Percentiles rank a stretch among this genome's conserved stretches.
phyloP scores from a whole-genome alignment of 2,888 invertebrate species.

The Hydriomena furcata region DNA sequence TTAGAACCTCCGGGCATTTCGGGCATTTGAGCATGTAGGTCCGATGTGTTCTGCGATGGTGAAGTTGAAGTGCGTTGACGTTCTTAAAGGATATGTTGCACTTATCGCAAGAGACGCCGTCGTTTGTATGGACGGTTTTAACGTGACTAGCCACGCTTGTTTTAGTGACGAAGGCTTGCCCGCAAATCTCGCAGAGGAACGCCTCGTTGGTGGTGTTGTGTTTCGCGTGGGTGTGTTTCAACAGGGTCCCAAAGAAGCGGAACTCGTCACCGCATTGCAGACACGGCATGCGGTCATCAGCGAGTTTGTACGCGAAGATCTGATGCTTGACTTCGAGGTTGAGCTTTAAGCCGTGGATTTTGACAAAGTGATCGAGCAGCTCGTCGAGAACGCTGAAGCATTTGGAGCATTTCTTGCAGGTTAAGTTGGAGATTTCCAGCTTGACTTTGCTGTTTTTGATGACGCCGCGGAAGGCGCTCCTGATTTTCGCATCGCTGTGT shows the following conservation, averaged over 20 bases:
- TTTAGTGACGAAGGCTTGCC: constrained; percentile 59
- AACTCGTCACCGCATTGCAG: constrained; percentile 54
- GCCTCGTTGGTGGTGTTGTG: constrained; percentile 49
- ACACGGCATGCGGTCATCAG: constrained; percentile 52
- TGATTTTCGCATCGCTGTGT: constrained; percentile 45
- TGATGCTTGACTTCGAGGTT: constrained; percentile 40
- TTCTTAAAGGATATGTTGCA: constrained; percentile 49
- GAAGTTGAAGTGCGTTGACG: constrained; percentile 41
- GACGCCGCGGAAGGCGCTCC: constrained; percentile 40
- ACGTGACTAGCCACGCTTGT: constrained; percentile 57
- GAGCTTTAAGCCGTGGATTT: constrained; percentile 44
- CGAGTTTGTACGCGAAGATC: constrained; percentile 50
- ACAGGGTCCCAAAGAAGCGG: constrained; percentile 52
- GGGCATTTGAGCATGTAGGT: constrained; percentile 51
- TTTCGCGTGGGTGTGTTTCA: constrained; percentile 51
- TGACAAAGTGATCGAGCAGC: constrained; percentile 43
- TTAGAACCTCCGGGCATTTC: constrained; percentile 58
- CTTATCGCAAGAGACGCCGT: constrained; percentile 41
- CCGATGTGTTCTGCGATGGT: constrained; percentile 37
- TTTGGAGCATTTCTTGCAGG: constrained; percentile 48
- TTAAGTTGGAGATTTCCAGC: constrained; percentile 48
- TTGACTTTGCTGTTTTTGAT: constrained; percentile 47
- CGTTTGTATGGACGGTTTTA: constrained; percentile 47
- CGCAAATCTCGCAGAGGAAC: constrained; percentile 62
- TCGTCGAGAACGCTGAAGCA: constrained; percentile 42